Evolutionary conservation across 2,797 vertebrate species (phyloP).

Genomic region (Anomalospiza imberbis): DNA sequence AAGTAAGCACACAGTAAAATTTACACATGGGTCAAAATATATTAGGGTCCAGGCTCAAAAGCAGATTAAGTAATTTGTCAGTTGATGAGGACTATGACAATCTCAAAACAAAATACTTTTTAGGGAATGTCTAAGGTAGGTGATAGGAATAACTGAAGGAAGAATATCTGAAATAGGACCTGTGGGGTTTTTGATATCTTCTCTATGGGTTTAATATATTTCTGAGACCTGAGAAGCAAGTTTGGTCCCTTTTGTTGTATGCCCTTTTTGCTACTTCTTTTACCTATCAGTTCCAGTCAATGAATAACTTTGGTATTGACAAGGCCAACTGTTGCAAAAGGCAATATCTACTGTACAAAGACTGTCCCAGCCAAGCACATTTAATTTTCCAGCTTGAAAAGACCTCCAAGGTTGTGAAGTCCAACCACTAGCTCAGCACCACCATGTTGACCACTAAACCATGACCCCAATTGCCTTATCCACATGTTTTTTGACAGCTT

Average conservation of each 20-base stretch:
- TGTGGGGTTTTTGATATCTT: not conserved
- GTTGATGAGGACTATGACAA: not conserved
- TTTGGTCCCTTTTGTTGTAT: not conserved
- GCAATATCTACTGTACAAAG: not conserved
- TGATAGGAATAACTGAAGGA: not conserved
- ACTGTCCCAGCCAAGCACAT: not conserved
- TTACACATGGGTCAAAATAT: not conserved
- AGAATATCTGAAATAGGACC: not conserved
- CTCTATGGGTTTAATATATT: not conserved
- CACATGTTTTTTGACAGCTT: not conserved
- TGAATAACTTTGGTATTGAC: not conserved
- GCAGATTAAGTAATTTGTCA: not conserved
- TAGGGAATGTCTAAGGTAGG: not conserved
- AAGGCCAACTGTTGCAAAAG: not conserved
- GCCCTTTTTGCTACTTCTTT: not conserved
- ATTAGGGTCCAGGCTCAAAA: not conserved
- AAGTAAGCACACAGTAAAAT: not conserved
- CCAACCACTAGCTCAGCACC: not conserved
- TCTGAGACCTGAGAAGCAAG: not conserved
- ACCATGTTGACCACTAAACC: not conserved
- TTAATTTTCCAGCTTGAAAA: not conserved
- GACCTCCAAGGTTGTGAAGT: not conserved
- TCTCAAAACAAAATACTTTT: not conserved
- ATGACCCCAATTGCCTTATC: not conserved
- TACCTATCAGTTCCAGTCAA: not conserved